These are phyloP conservation scores for Drosophila athabasca DNA, from an alignment of 1,140 invertebrate species.

Conservation along the genomic window DNA sequence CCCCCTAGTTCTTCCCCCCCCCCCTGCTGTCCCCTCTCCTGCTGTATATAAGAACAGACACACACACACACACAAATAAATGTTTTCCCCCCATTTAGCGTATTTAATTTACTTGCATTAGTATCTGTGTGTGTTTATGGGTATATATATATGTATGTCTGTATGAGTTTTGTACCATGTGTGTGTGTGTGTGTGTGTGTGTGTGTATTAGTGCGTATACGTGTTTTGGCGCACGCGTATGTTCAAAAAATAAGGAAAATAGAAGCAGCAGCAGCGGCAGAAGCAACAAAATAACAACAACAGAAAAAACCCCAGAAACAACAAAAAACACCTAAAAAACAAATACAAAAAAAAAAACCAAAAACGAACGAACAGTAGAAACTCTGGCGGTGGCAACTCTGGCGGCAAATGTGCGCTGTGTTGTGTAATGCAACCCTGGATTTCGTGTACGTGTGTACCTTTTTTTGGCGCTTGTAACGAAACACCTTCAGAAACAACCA, in stretches of 20 bases:
- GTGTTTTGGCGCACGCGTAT: constrained; percentile 69
- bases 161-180: constrained; percentile 6
- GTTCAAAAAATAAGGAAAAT: constrained; percentile 54
- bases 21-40: background rate
- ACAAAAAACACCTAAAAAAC: constrained; percentile 16
- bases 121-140: constrained; percentile 25
- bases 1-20: background rate
- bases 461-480: constrained; percentile 79
- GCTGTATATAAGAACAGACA: constrained; percentile 3
- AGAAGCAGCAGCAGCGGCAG: constrained; percentile 5
- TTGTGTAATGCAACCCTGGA: constrained; percentile 84
- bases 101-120: constrained; percentile 70
- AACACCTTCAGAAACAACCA: constrained; percentile 46
- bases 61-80: constrained; percentile 48
- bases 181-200: constrained; percentile 1
- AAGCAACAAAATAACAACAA: constrained; percentile 22
- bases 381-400: constrained; percentile 35
- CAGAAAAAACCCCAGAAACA: constrained; percentile 30
- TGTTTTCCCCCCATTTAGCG: constrained; percentile 73
- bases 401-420: constrained; percentile 73
- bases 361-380: constrained; percentile 21
- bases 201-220: constrained; percentile 44
- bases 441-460: constrained; percentile 82
- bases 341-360: constrained; percentile 28
- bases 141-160: background rate